phyloP scores from a whole-genome alignment of 2,113 vertebrate genomes.

The Cyrtonyx montezumae region DNA sequence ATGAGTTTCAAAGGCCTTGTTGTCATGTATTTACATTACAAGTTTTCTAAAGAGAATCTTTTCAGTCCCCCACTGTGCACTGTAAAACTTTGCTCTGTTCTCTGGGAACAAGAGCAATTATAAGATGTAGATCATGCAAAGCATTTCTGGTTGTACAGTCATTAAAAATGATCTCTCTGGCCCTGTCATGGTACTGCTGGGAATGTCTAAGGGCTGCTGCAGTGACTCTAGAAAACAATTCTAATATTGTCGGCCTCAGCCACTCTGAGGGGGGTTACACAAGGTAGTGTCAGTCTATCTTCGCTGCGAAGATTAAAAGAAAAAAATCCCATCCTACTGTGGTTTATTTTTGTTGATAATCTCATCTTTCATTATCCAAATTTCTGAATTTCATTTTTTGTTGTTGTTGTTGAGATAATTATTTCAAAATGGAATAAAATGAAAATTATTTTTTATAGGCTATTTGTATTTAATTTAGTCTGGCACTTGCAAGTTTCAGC shows the following conservation, averaged over 20 bases:
- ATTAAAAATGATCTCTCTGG: conserved; percentile 28
- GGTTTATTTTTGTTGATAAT: not conserved
- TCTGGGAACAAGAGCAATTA: conserved; percentile 46
- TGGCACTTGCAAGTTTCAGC: not conserved
- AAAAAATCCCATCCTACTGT: not conserved
- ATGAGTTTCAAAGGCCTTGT: conserved; percentile 22
- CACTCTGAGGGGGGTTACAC: not conserved
- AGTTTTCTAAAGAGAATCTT: conserved; percentile 29
- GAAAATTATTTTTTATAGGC: accelerated
- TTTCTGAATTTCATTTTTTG: not conserved
- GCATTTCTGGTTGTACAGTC: conserved; percentile 4
- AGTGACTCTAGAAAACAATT: not conserved
- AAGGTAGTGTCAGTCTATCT: not conserved
- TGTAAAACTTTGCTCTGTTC: conserved; percentile 33
- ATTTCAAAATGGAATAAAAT: not conserved
- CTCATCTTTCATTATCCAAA: not conserved
- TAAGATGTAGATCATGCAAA: conserved; percentile 40
- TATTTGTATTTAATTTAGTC: not conserved
- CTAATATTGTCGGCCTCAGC: not conserved
- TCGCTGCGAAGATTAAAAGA: not conserved
- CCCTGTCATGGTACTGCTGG: not conserved
- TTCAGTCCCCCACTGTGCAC: not conserved
- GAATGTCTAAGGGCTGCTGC: not conserved
- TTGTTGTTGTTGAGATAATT: not conserved
- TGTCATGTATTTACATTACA: conserved; percentile 24